Base-by-base conservation (phyloP, 2,888 invertebrate species). In the Orthosia gothica region DNA sequence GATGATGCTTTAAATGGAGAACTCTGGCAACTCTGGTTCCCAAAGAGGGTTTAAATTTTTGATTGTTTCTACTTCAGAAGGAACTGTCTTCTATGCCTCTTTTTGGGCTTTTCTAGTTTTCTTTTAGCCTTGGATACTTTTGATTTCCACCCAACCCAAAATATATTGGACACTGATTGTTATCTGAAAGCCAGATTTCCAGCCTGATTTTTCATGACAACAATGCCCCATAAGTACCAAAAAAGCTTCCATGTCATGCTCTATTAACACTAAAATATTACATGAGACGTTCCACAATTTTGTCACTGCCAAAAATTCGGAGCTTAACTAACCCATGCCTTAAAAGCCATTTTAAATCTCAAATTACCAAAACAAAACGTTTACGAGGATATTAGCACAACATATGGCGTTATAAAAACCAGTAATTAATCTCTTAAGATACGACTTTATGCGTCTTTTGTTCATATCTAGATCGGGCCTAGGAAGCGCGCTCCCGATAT, bases 391-490 rank as follows among this genome's bases (percentile, higher is more conserved):
- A 79, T 82, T 73, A 69, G 23, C 81, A 70, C 77, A 74, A 78
- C 87, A 87, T 83, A 84, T 87, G 87, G 87, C 66, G 72, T 70
- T 76, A 79, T 86, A 83, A 87, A 87, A 87, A 85, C 75, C 45
- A 2, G 80, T 82, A 87, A 87, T 87, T 87, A 87, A 87, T 87
- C 76, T 87, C 54, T 54, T 57, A 58, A 59, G 73, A 66, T 72
- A 82, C 83, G 82, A 80, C 70, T 76, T 61, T 86, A 82, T 81
- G 71, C 23, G 74, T 65, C 86, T 87, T 87, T 87, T 87, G 87
- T 87, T 87, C 61, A 54, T 69, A 87, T 84, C 83, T 86, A 85
- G 86, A 82, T 76, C 81, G 68, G 69, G 83, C 76, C 83, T 83
- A 82, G 82, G 82, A 82, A 82, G 82, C 82, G 76, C 80, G 66